Evolutionary conservation across 2,888 invertebrate genomes (phyloP).

Genomic region (Tenodera sinensis): DNA sequence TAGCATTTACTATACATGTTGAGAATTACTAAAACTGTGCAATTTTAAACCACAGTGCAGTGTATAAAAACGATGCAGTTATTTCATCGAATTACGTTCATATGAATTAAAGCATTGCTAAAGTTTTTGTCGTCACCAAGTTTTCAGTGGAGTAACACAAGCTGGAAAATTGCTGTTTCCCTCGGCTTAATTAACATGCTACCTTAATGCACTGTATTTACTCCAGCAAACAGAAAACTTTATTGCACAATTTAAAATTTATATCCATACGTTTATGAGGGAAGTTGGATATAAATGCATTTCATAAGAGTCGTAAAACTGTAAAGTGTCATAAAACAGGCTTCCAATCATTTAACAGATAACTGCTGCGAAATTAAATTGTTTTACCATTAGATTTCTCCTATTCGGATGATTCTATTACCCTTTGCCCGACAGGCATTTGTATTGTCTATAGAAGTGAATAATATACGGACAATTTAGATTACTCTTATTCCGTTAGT

Average conservation of each 20-base stretch:
- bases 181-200: background rate
- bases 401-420: background rate
- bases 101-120: too few species aligned
- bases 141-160: background rate
- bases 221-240: constrained; percentile 3
- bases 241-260: constrained; percentile 1
- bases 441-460: background rate
- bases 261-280: background rate
- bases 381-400: background rate
- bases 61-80: too few species aligned
- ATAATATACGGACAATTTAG: background rate
- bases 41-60: too few species aligned
- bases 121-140: too few species aligned
- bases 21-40: too few species aligned
- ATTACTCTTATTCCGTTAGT: too few species aligned
- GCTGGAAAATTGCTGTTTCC: background rate
- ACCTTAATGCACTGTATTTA: constrained; percentile 3
- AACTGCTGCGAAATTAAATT: background rate
- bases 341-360: background rate
- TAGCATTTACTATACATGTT: too few species aligned
- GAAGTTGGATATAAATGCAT: background rate
- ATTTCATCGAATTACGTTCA: too few species aligned
- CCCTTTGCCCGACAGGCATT: background rate
- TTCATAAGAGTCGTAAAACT: background rate
- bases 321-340: background rate